Evolutionary conservation across 1,140 invertebrate species (phyloP).

Genomic region (Pseudomyrmex sp.): DNA sequence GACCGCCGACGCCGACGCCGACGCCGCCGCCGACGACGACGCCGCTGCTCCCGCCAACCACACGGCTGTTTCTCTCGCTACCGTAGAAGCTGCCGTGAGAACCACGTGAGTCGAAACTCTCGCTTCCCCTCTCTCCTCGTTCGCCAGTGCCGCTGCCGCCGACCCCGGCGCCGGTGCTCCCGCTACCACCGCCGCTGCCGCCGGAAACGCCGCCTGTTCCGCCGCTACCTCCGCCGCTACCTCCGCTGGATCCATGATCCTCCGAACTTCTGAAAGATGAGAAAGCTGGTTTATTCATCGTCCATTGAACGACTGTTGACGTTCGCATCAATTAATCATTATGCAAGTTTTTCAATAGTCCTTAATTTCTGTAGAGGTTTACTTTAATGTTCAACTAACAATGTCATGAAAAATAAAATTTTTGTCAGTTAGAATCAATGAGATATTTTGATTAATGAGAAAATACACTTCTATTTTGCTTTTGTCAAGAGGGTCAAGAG

Average conservation of each 20-base stretch:
- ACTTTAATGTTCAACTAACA: neutral
- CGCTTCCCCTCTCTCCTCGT: constrained; percentile 72
- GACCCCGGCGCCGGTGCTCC: constrained; percentile 64
- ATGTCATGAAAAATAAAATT: neutral
- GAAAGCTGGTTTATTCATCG: constrained; percentile 32
- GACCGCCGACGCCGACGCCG: constrained; percentile 77
- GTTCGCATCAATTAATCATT: constrained; percentile 14
- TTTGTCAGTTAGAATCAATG: neutral
- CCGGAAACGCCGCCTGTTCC: constrained; percentile 68
- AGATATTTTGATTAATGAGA: neutral
- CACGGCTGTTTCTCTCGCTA: constrained; percentile 78
- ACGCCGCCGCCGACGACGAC: constrained; percentile 74
- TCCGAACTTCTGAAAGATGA: constrained; percentile 80
- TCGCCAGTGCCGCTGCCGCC: constrained; percentile 54
- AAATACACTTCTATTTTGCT: neutral
- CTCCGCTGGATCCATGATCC: constrained; percentile 80
- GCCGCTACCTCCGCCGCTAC: constrained; percentile 57
- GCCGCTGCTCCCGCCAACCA: constrained; percentile 77
- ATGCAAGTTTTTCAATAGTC: no score
- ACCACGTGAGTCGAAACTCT: constrained; percentile 81
- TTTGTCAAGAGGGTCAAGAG: no score
- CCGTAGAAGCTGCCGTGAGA: constrained; percentile 81
- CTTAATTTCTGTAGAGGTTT: no score
- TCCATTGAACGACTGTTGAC: neutral
- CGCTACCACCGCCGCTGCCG: constrained; percentile 61